Evolutionary conservation across 1,140 invertebrate species (phyloP).

Genomic region (Acromyrmex charruanus): DNA sequence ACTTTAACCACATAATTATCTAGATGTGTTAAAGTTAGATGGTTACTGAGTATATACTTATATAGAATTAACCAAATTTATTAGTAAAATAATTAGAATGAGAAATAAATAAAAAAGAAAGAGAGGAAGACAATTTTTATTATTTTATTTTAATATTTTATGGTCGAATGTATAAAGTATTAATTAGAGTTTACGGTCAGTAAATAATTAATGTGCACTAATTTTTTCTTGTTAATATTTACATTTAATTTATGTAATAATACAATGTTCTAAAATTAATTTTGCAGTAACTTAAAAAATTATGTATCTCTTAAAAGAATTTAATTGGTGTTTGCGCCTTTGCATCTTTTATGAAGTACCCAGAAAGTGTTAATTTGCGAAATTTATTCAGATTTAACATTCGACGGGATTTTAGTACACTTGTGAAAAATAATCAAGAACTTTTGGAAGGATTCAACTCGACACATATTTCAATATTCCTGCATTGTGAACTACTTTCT

Average conservation of each 20-base stretch:
- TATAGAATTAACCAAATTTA: neutral
- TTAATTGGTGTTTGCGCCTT: neutral
- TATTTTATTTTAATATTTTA: constrained; percentile 9
- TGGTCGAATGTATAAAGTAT: neutral
- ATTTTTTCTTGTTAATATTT: neutral
- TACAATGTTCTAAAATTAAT: neutral
- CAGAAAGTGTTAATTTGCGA: neutral
- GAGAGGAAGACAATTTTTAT: neutral
- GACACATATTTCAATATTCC: constrained; percentile 24
- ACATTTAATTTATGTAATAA: neutral
- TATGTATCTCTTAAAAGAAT: neutral
- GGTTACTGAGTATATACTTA: neutral
- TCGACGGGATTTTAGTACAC: neutral
- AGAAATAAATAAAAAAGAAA: neutral
- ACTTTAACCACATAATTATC: constrained; percentile 33
- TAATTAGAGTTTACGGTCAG: neutral
- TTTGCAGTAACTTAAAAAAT: constrained; percentile 6
- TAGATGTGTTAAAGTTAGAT: constrained; percentile 8
- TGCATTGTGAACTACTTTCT: constrained; percentile 55
- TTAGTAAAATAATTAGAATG: neutral
- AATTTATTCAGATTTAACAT: neutral
- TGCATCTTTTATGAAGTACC: neutral
- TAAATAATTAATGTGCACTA: neutral
- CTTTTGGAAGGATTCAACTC: neutral
- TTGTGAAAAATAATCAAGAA: neutral